phyloP scores from a whole-genome alignment of 2,113 vertebrate species.

The Acanthochromis polyacanthus region DNA sequence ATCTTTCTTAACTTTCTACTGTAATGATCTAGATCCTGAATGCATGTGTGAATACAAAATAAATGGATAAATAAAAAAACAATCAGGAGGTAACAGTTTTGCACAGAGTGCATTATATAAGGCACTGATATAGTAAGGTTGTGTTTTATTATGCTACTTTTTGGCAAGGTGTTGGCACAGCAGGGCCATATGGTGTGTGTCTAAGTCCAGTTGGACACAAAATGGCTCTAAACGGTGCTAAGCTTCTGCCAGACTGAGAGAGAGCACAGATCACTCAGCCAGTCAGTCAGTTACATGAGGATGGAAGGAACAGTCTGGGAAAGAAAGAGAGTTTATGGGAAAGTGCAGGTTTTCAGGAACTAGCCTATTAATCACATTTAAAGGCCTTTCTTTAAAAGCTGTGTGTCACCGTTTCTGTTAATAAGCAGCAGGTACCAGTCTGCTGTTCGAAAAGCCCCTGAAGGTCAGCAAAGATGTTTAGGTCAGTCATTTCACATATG shows the following conservation, averaged over 20 bases:
- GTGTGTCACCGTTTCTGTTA: slow-evolving; percentile 22
- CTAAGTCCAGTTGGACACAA: slow-evolving; percentile 67
- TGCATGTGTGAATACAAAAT: too few species aligned
- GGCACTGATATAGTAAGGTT: background rate
- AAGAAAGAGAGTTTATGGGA: slow-evolving; percentile 26
- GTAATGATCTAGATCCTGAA: too few species aligned
- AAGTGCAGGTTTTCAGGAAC: slow-evolving; percentile 12
- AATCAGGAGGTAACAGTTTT: background rate
- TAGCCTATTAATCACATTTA: slow-evolving; percentile 40
- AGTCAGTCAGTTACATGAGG: slow-evolving; percentile 24
- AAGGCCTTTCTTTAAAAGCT: slow-evolving; percentile 11
- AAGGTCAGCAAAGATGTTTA: background rate
- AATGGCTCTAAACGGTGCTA: slow-evolving; percentile 56
- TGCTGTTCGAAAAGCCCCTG: background rate
- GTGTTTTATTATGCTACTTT: slow-evolving; percentile 47
- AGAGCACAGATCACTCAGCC: slow-evolving; percentile 40
- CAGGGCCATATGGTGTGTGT: slow-evolving; percentile 65
- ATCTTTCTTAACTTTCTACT: too few species aligned
- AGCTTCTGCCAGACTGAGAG: slow-evolving; percentile 56
- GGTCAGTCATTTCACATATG: background rate
- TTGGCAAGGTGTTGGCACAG: slow-evolving; percentile 58
- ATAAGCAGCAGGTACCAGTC: background rate
- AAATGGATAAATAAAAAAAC: background rate
- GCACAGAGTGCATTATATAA: slow-evolving; percentile 10
- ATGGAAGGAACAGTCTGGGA: slow-evolving; percentile 34